Base-by-base conservation (phyloP, 2,113 vertebrate species). In the Siniperca knerii region DNA sequence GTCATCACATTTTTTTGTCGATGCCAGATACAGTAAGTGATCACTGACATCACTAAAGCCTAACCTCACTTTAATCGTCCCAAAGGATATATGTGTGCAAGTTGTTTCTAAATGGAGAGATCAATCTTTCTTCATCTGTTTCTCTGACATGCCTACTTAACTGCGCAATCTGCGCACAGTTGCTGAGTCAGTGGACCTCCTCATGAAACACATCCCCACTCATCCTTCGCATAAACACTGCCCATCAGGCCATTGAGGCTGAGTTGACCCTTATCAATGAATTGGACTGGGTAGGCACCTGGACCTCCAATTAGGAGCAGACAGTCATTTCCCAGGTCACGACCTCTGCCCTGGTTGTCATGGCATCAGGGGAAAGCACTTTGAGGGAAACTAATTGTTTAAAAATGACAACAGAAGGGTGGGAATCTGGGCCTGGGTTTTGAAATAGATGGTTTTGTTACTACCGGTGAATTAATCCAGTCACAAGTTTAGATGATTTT, bases 171-270 rank as follows among this genome's bases (percentile, higher is more conserved):
- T 73, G 82, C 67, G 80, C 75, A 44, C 66, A 62, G 62, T 66
- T 69, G 67, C 82, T 78, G 76, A 87, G 65, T 87, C 87, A 86
- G 78, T 75, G 78, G 57, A 61, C 50, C 77, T 73, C 25, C 40
- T 79, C 21, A 64, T 60, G 44, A 74, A 77, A 42, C 29, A 50
- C 50, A 42, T 21, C 35, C 15, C 35, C 65, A 16, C 29, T 35
- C 20, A 52, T 58, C 37, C 16, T 52, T 0, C 75, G 42, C 8
- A 50, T 44, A 37, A 78, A 77, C 20, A 29, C 44, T 8, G 20
- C 61, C 50, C 66, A 23, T 72, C 35, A n/a, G 33, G 35, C 33
- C 64, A 60, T 46, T 72, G 48, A 78, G 13, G 54, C 33, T 42
- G 18, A 55, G 50, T 75, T 40, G 42, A 78, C 29, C 16, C 40